Evolutionary conservation across 2,888 invertebrate genomes (phyloP).

Genomic region (Xylocampa areola): DNA sequence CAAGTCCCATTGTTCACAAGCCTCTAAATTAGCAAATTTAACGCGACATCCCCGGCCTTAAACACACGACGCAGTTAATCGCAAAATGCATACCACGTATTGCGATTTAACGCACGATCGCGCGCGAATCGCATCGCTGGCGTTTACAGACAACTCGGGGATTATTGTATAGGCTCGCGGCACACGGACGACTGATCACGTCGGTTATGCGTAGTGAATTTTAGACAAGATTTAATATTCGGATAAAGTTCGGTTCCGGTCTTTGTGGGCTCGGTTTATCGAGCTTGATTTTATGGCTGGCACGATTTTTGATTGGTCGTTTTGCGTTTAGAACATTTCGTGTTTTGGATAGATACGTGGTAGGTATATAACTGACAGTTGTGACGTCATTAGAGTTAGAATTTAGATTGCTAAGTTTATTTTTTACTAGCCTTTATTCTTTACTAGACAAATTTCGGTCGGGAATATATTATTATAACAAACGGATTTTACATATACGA

Average conservation of each 20-base stretch:
- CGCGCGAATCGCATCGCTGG: slow-evolving; percentile 46
- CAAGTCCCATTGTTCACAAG: slow-evolving; percentile 14
- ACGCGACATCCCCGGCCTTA: slow-evolving; percentile 22
- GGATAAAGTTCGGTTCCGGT: slow-evolving; percentile 15
- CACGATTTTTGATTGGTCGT: slow-evolving; percentile 1
- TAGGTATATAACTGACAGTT: too few species aligned
- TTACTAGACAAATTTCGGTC: too few species aligned
- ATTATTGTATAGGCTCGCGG: slow-evolving; percentile 50
- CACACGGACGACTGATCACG: slow-evolving; percentile 47
- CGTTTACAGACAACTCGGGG: slow-evolving; percentile 50
- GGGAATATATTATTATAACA: too few species aligned
- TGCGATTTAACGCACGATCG: slow-evolving; percentile 58
- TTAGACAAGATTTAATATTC: slow-evolving; percentile 49
- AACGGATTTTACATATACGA: too few species aligned
- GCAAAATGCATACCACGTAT: slow-evolving; percentile 54
- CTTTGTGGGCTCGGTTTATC: slow-evolving; percentile 26
- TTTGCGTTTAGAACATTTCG: too few species aligned
- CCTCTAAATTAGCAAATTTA: slow-evolving; percentile 20
- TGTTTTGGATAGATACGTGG: too few species aligned
- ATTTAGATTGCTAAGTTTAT: too few species aligned
- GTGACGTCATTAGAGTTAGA: too few species aligned
- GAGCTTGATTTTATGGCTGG: neutral
- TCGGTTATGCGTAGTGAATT: slow-evolving; percentile 49
- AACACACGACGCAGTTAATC: slow-evolving; percentile 46
- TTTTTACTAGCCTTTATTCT: too few species aligned